Conservation (phyloP, 2,888 invertebrate genomes). For the Stegana nigrithorax region DNA sequence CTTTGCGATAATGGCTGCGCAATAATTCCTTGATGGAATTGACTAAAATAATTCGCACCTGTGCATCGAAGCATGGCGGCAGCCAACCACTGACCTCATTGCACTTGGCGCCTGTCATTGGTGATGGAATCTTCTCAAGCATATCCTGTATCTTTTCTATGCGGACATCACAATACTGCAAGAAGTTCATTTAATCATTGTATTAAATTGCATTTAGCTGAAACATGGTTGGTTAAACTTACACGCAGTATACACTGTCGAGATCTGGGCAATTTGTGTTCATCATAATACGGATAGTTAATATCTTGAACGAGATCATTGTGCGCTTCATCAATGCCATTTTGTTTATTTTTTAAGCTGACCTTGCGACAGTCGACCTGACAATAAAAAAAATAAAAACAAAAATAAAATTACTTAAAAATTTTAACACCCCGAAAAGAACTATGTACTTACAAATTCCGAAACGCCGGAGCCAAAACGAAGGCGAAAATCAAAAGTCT, state of each 20-base stretch:
- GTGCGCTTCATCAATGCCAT: slow-evolving; percentile 51
- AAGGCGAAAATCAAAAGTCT: slow-evolving; percentile 86
- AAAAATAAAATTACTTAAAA: background rate
- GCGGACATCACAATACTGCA: slow-evolving; percentile 82
- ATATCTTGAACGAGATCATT: slow-evolving; percentile 57
- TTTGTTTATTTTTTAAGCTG: slow-evolving; percentile 45
- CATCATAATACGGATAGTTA: slow-evolving; percentile 72
- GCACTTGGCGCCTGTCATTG: slow-evolving; percentile 73
- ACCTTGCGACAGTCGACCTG: slow-evolving; percentile 53
- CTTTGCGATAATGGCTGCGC: slow-evolving; percentile 60
- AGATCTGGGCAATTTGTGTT: slow-evolving; percentile 82
- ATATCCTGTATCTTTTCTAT: slow-evolving; percentile 84
- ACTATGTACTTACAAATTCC: slow-evolving; percentile 50
- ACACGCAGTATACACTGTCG: slow-evolving; percentile 92
- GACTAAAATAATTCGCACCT: slow-evolving; percentile 80
- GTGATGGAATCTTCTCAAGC: slow-evolving; percentile 76
- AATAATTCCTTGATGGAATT: slow-evolving; percentile 72
- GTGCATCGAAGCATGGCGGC: slow-evolving; percentile 76
- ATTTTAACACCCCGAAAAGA: background rate
- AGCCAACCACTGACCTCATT: slow-evolving; percentile 85
- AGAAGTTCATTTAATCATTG: slow-evolving; percentile 26
- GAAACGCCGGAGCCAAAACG: slow-evolving; percentile 64
- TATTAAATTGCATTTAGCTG: background rate
- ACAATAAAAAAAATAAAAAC: background rate
- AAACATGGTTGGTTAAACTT: slow-evolving; percentile 25